phyloP scores from a whole-genome alignment of 2,888 invertebrate genomes.

The Criorhina ranunculi region DNA sequence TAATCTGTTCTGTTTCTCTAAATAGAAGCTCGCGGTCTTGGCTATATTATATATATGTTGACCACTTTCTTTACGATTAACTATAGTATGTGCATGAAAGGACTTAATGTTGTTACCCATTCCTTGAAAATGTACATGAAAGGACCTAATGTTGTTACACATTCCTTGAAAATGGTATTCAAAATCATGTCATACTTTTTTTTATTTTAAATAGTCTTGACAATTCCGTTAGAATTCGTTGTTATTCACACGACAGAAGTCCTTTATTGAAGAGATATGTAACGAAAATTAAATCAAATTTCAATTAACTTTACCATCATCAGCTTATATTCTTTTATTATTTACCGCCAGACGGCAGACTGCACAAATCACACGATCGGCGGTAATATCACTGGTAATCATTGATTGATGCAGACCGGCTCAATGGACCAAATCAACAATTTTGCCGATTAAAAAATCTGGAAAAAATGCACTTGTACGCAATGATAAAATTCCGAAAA shows the following conservation, averaged over 20 bases:
- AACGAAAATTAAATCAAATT: conserved; percentile 42
- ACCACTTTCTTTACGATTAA: no score
- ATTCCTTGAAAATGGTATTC: no score
- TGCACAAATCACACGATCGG: conserved; percentile 1
- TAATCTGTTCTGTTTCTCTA: no score
- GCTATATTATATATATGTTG: no score
- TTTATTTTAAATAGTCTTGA: background rate
- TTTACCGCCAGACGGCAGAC: conserved; percentile 25
- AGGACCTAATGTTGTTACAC: no score
- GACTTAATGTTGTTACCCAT: no score
- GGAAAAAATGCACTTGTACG: conserved; percentile 65
- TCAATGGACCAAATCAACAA: conserved; percentile 45
- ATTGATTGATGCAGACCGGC: conserved; percentile 48
- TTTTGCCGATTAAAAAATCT: conserved; percentile 57
- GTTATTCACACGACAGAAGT: background rate
- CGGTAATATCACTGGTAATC: conserved; percentile 27
- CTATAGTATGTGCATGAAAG: no score
- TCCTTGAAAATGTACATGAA: no score
- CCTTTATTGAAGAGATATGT: background rate
- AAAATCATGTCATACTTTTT: background rate
- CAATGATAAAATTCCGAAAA: conserved; percentile 66
- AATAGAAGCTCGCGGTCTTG: no score
- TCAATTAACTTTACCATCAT: conserved; percentile 7
- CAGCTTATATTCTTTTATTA: conserved; percentile 34
- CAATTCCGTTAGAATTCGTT: background rate